These are phyloP conservation scores for Zaprionus kolodkinae DNA, from an alignment of 1,140 invertebrate species.

Conservation along the genomic window DNA sequence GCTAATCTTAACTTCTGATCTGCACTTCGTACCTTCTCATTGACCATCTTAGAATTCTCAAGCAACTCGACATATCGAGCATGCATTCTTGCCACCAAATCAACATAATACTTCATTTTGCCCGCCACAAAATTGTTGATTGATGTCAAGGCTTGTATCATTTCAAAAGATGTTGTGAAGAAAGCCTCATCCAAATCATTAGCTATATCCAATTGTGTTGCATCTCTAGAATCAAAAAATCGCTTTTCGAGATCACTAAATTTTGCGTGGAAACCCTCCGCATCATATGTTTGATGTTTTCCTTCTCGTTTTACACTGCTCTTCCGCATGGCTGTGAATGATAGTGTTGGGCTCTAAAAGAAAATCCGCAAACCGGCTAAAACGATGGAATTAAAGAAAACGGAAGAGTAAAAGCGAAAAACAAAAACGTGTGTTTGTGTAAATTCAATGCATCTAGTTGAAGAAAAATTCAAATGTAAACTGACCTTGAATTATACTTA, in stretches of 20 bases:
- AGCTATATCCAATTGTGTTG: slow-evolving; percentile 52
- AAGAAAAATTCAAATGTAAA: slow-evolving; percentile 29
- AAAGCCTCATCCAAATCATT: slow-evolving; percentile 47
- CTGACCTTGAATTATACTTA: not conserved
- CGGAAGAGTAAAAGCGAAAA: slow-evolving; percentile 9
- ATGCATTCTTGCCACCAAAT: slow-evolving; percentile 55
- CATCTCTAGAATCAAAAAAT: slow-evolving; percentile 11
- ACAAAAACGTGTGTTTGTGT: not conserved
- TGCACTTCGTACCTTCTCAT: slow-evolving; percentile 24
- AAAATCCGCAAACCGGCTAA: slow-evolving; percentile 10
- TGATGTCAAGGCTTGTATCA: slow-evolving; percentile 39
- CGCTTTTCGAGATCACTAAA: no score
- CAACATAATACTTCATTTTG: slow-evolving; percentile 60
- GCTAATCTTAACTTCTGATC: slow-evolving; percentile 51
- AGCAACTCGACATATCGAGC: slow-evolving; percentile 32
- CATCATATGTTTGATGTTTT: not conserved
- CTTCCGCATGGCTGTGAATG: not conserved
- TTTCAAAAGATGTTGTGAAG: slow-evolving; percentile 41
- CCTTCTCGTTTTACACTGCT: not conserved
- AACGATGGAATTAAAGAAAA: slow-evolving; percentile 1
- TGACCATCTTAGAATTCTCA: not conserved
- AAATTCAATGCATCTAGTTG: slow-evolving; percentile 17
- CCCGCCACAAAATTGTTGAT: slow-evolving; percentile 23
- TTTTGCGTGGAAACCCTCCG: not conserved
- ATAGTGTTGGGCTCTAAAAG: not conserved